Evolutionary conservation across 2,888 invertebrate species (phyloP), one percentile per base, ranked within the genome.

Genomic region (Portevinia maculata): DNA sequence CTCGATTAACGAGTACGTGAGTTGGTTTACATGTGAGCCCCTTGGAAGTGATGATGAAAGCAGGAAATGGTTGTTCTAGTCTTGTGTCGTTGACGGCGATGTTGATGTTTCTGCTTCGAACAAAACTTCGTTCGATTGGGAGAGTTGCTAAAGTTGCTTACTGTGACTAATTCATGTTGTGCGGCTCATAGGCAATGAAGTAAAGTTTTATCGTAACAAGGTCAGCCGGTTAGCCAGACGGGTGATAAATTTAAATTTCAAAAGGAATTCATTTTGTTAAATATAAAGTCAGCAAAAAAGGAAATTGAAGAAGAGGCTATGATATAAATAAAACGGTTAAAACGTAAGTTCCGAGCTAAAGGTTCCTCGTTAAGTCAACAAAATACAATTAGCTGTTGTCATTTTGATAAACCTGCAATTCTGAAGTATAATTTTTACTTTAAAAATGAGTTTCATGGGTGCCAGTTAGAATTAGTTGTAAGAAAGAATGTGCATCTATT

Each of bases 191-290:
- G 55, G 21, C 62, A 79, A 79, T 69, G 79, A 74, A 74, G 74
- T 74, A 79, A 79, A 79, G 74, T 74, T 79, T 74, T 74, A 74
- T 69, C 69, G 74, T 74, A 79, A 74, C 79, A 79, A 79, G 79
- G 79, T 74, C 79, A 57, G 60, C 69, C 57, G 24, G 79, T 74
- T 73, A 13, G 37, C 44, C 71, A 60, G 65, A 17, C 41, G 67
- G 62, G 39, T 76, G 74, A 75, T 57, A 50, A n/a, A 59, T 30
- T 57, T 70, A 9, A 52, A 55, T 19, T 41, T 57, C 34, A 44
- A 60, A 44, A 17, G 7, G 50, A 70, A 46, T 21, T 44, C n/a
- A 30, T 4, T 17, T 37, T n/a, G 21, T 9, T 30, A 28, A 62
- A 62, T 15, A 24, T 21, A 28, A 57, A 37, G 41, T 28, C 15